Base-by-base conservation (phyloP, 2,797 vertebrate species). In the Vespertilio murinus region DNA sequence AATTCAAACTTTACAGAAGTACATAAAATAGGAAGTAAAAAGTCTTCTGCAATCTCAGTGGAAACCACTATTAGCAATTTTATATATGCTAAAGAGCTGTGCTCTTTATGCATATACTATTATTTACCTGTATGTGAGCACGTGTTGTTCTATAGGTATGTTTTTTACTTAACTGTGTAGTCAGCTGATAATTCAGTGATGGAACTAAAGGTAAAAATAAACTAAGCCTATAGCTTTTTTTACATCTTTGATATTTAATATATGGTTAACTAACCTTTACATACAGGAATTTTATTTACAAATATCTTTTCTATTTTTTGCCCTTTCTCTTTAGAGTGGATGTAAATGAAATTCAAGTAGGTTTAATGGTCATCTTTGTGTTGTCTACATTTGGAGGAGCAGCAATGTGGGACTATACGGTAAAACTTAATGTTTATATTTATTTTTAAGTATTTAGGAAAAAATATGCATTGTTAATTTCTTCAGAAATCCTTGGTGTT, bases 341-440 rank as follows among this genome's bases (percentile, higher is more conserved):
- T 88, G 99, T 99, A 91, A 99, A 99, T 35, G 99, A 99, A 97
- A 99, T 99, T 97, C 99, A 99, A 98, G 30, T 99, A 45, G 98
- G 99, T 95, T 99, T 99, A 97, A 98, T 98, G 1, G 30, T 97
- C 91, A 97, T 99, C 97, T 99, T 99, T 93, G 20, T 99, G 95
- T 97, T 99, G 96, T 98, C 99, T 38, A 99, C 99, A 1, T 98
- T 98, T 59, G 99, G 98, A 93, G 99, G 99, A 95, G 97, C 99
- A 90, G 92, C 97, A 91, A 45, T 99, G 64, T 99, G 99, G 99
- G 98, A 99, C 86, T 98, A 91, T 30, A 98, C 94, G 99, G 99
- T 99, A 98, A 97, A 92, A 52, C 20, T 64, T 38, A 33, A 35
- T 59, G 23, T 59, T 95, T 79, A 7, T 73, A 77, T 59, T 82